phyloP scores from a whole-genome alignment of 2,888 invertebrate species.

The Tetragonula carbonaria region DNA sequence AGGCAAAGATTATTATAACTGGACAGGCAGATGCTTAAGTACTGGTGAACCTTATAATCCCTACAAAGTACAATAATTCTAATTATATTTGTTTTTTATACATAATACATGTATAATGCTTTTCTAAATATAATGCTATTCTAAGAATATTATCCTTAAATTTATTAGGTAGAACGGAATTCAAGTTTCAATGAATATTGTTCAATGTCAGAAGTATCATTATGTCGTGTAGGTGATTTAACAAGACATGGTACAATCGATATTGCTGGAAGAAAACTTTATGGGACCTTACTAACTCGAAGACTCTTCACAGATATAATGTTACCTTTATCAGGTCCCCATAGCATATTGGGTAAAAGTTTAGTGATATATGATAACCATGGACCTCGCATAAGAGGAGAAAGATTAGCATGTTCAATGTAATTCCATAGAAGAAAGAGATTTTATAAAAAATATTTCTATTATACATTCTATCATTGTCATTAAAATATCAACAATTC shows the following conservation, averaged over 20 bases:
- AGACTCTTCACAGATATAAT: slow-evolving; percentile 92
- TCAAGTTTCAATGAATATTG: slow-evolving; percentile 87
- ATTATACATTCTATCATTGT: slow-evolving; percentile 1
- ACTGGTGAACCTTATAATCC: slow-evolving; percentile 92
- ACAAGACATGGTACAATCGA: slow-evolving; percentile 89
- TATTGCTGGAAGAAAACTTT: slow-evolving; percentile 90
- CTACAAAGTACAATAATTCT: slow-evolving; percentile 83
- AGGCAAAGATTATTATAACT: slow-evolving; percentile 95
- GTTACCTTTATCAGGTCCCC: slow-evolving; percentile 90
- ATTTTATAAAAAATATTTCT: slow-evolving; percentile 1
- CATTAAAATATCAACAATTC: slow-evolving; percentile 29
- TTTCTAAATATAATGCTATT: background rate
- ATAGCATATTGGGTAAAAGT: slow-evolving; percentile 91
- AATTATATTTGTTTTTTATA: background rate
- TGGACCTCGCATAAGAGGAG: slow-evolving; percentile 94
- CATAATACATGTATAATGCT: background rate
- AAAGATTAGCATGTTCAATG: slow-evolving; percentile 94
- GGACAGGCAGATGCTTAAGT: slow-evolving; percentile 93
- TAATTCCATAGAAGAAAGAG: slow-evolving; percentile 81
- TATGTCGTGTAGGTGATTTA: slow-evolving; percentile 92
- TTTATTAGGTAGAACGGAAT: slow-evolving; percentile 86
- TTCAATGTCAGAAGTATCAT: slow-evolving; percentile 85
- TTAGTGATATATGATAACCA: slow-evolving; percentile 94
- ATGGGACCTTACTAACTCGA: slow-evolving; percentile 88
- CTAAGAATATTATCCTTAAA: background rate